Evolutionary conservation across 1,140 invertebrate species (phyloP).

Genomic region (Delia radicum): DNA sequence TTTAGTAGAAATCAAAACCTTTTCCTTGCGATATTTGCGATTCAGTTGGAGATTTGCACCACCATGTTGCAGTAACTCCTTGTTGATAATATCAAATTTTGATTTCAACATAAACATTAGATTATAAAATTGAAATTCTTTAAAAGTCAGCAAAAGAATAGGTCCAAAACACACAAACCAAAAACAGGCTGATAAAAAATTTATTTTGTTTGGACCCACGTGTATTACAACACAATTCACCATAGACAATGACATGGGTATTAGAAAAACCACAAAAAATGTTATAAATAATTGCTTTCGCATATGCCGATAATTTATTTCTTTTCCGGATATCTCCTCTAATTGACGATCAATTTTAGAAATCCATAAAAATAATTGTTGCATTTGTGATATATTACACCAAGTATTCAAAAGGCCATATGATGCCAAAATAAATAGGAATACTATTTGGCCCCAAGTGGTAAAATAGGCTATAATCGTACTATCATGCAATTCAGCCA

Average conservation of each 20-base stretch:
- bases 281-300: slow-evolving; percentile 12
- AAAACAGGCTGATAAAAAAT: slow-evolving; percentile 18
- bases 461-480: slow-evolving; percentile 26
- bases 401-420: slow-evolving; percentile 25
- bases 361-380: slow-evolving; percentile 10
- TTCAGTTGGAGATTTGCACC: not conserved
- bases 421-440: slow-evolving; percentile 26
- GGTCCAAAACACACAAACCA: slow-evolving; percentile 33
- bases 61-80: slow-evolving; percentile 12
- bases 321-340: not conserved
- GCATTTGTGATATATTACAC: slow-evolving; percentile 14
- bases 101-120: slow-evolving; percentile 26
- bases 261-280: slow-evolving; percentile 19
- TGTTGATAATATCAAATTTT: slow-evolving; percentile 30
- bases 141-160: slow-evolving; percentile 29
- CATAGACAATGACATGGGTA: slow-evolving; percentile 29
- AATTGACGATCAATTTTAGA: slow-evolving; percentile 27
- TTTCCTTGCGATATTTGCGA: not conserved
- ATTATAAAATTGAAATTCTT: slow-evolving; percentile 34
- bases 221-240: slow-evolving; percentile 33
- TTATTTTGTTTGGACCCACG: not conserved
- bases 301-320: slow-evolving; percentile 19
- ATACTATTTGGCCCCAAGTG: slow-evolving; percentile 29
- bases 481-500: not conserved
- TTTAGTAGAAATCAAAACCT: not conserved